phyloP scores from a whole-genome alignment of 2,888 invertebrate species.

The Pinctada fucata region DNA sequence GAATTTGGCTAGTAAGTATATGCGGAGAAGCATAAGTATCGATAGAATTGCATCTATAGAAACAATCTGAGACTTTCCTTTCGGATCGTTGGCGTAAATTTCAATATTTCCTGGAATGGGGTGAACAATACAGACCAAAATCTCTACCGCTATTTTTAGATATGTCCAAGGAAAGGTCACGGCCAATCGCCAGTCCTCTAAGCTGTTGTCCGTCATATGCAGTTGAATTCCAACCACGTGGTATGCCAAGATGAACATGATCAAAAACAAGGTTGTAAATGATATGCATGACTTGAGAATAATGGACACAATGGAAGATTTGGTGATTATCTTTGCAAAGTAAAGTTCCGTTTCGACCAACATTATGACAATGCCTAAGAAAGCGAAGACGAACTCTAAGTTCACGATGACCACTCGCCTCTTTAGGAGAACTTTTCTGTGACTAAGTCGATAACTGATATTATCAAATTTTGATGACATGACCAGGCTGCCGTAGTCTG shows the following conservation, averaged over 20 bases:
- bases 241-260: conserved; percentile 53
- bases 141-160: conserved; percentile 55
- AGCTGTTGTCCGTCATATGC: conserved; percentile 63
- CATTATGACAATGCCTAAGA: conserved; percentile 62
- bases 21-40: conserved; percentile 61
- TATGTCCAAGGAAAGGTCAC: conserved; percentile 54
- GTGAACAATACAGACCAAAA: conserved; percentile 61
- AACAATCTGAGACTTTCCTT: conserved; percentile 50
- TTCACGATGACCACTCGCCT: conserved; percentile 57
- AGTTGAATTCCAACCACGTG: conserved; percentile 60
- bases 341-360: conserved; percentile 61
- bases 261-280: conserved; percentile 53
- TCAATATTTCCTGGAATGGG: conserved; percentile 60
- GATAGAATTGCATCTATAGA: conserved; percentile 63
- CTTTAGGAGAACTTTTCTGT: conserved; percentile 56
- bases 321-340: conserved; percentile 50
- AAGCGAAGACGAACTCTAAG: conserved; percentile 56
- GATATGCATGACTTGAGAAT: conserved; percentile 58
- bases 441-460: conserved; percentile 61
- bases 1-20: conserved; percentile 63
- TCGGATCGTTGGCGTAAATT: conserved; percentile 47
- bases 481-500: conserved; percentile 34
- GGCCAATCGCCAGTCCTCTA: conserved; percentile 65
- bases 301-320: conserved; percentile 51
- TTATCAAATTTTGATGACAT: conserved; percentile 53